Evolutionary conservation across 2,113 vertebrate species (phyloP), one percentile per base, ranked within the genome.

Genomic region (Corythornis cristatus): DNA sequence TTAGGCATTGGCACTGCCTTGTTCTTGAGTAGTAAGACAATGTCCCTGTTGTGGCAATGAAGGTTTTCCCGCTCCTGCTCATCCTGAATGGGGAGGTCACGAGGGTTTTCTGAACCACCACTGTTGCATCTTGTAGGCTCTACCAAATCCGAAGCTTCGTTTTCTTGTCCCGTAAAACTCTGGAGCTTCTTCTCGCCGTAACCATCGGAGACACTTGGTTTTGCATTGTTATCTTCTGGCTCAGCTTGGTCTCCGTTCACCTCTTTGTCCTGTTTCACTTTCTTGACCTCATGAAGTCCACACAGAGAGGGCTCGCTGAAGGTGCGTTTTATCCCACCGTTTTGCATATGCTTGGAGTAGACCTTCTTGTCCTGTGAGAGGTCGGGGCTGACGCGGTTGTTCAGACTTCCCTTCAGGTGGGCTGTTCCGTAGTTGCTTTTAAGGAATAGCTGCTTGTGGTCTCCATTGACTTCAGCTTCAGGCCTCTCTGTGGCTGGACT

Each of bases 241-340:
- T 94, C 94, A 68, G 87, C 70, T 75, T 97, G 94, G 83, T 98
- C 97, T 95, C 97, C 98, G 20, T 98, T 98, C 51, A 97, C 92
- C 16, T 98, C 98, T 82, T 97, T 97, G 93, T 98, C 97, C 84
- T 96, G 96, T 96, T 98, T 98, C 64, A 96, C 86, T 95, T 98
- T 99, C 97, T 99, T 99, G 67, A 96, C 94, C 57, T 98, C 98
- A 62, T 98, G 98, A 94, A 97, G 92, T 82, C 96, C 98, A 65
- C 97, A 97, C 82, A 98, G 96, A 89, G 98, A 97, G 77, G 98
- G 97, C 73, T 98, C 98, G 8, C 97, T 98, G 70, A 97, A 97
- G 81, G 97, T 98, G 88, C 98, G 98, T 83, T 99, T 99, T 89
- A 99, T 97, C 58, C 98, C 99, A 88, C 99, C 98, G 57, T 99